These are phyloP conservation scores for Scaptomyza parva DNA, from an alignment of 2,888 invertebrate species.

Conservation along the genomic window DNA sequence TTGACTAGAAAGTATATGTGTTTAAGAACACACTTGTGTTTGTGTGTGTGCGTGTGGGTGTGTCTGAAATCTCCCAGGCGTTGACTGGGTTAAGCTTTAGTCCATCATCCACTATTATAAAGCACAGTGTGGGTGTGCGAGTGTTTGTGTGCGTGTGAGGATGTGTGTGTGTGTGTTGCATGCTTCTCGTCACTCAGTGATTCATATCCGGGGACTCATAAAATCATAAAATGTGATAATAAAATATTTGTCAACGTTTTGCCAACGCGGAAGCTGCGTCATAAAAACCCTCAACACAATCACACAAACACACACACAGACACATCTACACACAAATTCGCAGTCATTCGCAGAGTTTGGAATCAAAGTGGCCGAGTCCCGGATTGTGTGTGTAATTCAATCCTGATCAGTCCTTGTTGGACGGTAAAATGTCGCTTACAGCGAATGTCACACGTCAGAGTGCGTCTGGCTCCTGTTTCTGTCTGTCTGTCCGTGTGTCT, in stretches of 20 bases:
- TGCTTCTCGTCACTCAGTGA: conserved; percentile 71
- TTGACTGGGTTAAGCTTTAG: conserved; percentile 41
- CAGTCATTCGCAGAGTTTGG: conserved; percentile 63
- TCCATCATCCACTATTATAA: conserved; percentile 58
- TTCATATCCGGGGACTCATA: conserved; percentile 81
- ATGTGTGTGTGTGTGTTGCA: conserved; percentile 27
- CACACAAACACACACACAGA: background rate
- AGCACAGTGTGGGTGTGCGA: conserved; percentile 24
- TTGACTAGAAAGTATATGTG: background rate
- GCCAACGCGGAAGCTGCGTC: conserved; percentile 51
- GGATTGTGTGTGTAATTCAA: conserved; percentile 81
- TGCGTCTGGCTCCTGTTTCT: conserved; percentile 15
- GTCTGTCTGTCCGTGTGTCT: conserved; percentile 27
- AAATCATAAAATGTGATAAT: conserved; percentile 80
- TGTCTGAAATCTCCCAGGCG: conserved; percentile 10
- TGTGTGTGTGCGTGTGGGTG: conserved; percentile 7
- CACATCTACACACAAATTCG: conserved; percentile 31
- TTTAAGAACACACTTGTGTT: background rate
- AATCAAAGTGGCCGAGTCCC: conserved; percentile 79
- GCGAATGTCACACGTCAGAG: conserved; percentile 77
- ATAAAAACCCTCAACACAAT: conserved; percentile 23
- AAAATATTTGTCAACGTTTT: conserved; percentile 81
- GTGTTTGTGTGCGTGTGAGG: conserved; percentile 3
- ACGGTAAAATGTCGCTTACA: conserved; percentile 78
- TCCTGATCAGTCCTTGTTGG: conserved; percentile 78